A percentile compares a stretch with the other conserved stretches of the same genome.
Evolutionary conservation across 2,888 invertebrate species (phyloP).

Genomic region (Chloromyia formosa): DNA sequence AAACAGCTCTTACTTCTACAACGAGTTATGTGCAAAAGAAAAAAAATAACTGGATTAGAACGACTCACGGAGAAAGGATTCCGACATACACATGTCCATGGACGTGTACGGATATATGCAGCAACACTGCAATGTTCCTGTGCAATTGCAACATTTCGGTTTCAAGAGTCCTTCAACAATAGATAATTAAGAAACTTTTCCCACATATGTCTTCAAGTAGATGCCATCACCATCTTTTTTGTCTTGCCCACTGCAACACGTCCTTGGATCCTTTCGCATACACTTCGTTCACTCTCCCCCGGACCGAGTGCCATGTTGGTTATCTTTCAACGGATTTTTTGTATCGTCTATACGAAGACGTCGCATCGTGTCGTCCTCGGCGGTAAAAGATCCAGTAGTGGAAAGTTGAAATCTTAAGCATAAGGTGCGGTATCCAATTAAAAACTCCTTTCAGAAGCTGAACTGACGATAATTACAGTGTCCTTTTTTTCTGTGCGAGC

Average conservation of each 20-base stretch:
- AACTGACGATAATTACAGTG: slow-evolving; percentile 52
- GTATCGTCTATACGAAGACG: neutral
- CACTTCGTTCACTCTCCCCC: too few species aligned
- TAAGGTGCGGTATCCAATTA: slow-evolving; percentile 51
- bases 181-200: slow-evolving; percentile 46
- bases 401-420: slow-evolving; percentile 23
- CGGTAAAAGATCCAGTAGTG: slow-evolving; percentile 1
- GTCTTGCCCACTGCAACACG: too few species aligned
- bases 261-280: too few species aligned
- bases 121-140: neutral
- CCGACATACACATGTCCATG: too few species aligned
- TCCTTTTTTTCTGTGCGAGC: slow-evolving; percentile 9
- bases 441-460: slow-evolving; percentile 52
- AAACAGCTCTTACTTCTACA: too few species aligned
- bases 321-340: neutral
- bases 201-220: slow-evolving; percentile 36
- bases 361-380: neutral
- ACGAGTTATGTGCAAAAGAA: too few species aligned
- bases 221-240: too few species aligned
- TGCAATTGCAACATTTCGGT: slow-evolving; percentile 19
- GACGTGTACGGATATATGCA: too few species aligned
- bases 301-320: too few species aligned
- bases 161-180: slow-evolving; percentile 36
- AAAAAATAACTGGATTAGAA: too few species aligned
- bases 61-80: too few species aligned